These are phyloP conservation scores for Xiphydria camelus DNA, from an alignment of 2,888 invertebrate genomes.

Conservation along the genomic window DNA sequence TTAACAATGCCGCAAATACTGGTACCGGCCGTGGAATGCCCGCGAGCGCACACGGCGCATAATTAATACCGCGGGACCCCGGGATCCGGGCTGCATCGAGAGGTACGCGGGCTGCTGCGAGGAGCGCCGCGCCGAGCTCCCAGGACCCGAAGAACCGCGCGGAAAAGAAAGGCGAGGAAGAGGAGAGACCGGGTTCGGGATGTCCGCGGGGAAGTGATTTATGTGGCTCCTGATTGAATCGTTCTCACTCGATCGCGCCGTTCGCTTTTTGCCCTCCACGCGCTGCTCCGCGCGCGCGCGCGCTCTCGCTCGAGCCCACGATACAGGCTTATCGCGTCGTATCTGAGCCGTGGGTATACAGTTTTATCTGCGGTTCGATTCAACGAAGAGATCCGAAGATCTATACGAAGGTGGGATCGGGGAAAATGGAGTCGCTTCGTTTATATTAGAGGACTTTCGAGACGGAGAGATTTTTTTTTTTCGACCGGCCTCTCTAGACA, in stretches of 20 bases:
- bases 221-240: conserved; percentile 59
- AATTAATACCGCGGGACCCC: conserved; percentile 53
- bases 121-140: conserved; percentile 14
- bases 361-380: no score
- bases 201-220: conserved; percentile 57
- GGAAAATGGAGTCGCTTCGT: no score
- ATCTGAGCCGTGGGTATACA: no score
- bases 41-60: conserved; percentile 54
- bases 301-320: conserved; percentile 11
- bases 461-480: no score
- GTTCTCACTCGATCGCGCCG: conserved; percentile 58
- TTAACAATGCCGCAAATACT: conserved; percentile 57
- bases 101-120: conserved; percentile 14
- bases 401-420: no score
- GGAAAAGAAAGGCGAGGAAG: conserved; percentile 16
- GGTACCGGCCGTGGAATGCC: conserved; percentile 54
- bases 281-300: conserved; percentile 17
- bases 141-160: conserved; percentile 19
- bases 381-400: no score
- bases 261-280: conserved; percentile 50
- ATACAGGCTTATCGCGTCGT: no score
- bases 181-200: conserved; percentile 35
- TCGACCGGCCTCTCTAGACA: no score
- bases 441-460: no score
- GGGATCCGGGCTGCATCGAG: background rate